phyloP scores from a whole-genome alignment of 2,888 invertebrate genomes.

The Ischnura elegans region DNA sequence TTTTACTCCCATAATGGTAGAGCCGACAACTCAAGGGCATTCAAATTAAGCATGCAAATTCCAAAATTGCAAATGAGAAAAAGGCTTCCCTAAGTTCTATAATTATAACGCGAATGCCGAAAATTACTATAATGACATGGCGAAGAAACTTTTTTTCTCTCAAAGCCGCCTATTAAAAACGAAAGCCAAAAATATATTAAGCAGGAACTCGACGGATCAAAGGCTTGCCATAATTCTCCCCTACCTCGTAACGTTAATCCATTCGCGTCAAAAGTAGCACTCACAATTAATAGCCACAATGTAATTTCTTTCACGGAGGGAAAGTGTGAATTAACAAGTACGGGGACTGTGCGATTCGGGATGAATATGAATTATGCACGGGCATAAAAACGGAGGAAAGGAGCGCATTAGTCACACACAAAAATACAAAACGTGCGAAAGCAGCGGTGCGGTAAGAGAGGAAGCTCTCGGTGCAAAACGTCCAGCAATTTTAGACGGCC shows the following conservation, averaged over 20 bases:
- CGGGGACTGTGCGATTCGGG: background rate
- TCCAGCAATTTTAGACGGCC: slow-evolving; percentile 13
- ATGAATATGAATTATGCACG: background rate
- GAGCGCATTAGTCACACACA: background rate
- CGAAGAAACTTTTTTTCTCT: background rate
- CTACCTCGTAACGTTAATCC: background rate
- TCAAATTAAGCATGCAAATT: no score
- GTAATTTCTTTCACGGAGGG: background rate
- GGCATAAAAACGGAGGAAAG: background rate
- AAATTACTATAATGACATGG: background rate
- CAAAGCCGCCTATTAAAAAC: background rate
- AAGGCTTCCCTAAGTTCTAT: no score
- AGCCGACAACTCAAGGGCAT: no score
- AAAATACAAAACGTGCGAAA: background rate
- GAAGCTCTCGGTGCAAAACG: background rate
- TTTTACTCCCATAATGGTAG: no score
- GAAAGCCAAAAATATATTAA: background rate
- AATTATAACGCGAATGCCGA: background rate
- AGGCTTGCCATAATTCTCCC: background rate
- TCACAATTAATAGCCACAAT: background rate
- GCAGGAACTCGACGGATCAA: background rate
- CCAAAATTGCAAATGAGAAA: no score
- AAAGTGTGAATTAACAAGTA: background rate
- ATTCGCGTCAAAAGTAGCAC: background rate
- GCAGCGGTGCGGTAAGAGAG: background rate